Evolutionary conservation across 2,797 vertebrate species (phyloP).

Genomic region (Meriones psammophilus): DNA sequence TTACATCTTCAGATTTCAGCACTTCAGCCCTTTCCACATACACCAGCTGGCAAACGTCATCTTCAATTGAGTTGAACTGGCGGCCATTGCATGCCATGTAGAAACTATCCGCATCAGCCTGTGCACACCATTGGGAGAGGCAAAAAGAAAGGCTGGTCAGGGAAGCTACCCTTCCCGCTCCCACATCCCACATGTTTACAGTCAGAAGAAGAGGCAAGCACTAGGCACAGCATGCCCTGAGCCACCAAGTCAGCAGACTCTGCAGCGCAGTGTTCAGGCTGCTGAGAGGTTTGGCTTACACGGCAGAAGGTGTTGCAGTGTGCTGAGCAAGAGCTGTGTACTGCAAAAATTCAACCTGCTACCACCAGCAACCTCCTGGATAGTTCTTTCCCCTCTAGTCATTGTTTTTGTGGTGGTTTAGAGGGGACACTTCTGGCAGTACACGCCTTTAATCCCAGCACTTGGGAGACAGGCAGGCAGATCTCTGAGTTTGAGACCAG

Average conservation of each 20-base stretch:
- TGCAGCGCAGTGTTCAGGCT: not conserved
- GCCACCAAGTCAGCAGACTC: not conserved
- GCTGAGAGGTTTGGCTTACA: not conserved
- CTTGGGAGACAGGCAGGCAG: not conserved
- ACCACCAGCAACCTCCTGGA: slow-evolving; percentile 15
- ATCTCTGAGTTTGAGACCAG: not conserved
- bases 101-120: slow-evolving; percentile 98
- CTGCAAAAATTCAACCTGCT: slow-evolving; percentile 31
- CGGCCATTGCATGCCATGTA: slow-evolving; percentile 96
- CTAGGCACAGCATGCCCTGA: slow-evolving; percentile 3
- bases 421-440: too few relatives aligned
- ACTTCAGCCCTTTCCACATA: slow-evolving; percentile 98
- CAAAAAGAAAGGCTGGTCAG: not conserved
- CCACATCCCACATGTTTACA: slow-evolving; percentile 15
- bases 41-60: slow-evolving; percentile 97
- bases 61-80: slow-evolving; percentile 99
- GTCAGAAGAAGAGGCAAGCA: slow-evolving; percentile 15
- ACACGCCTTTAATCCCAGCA: not conserved
- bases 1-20: slow-evolving; percentile 96
- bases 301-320: not conserved
- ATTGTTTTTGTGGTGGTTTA: not conserved
- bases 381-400: not conserved
- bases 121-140: not conserved
- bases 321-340: slow-evolving; percentile 3
- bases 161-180: not conserved